Conservation (phyloP, 2,797 vertebrate genomes). For the Sciurus carolinensis region DNA sequence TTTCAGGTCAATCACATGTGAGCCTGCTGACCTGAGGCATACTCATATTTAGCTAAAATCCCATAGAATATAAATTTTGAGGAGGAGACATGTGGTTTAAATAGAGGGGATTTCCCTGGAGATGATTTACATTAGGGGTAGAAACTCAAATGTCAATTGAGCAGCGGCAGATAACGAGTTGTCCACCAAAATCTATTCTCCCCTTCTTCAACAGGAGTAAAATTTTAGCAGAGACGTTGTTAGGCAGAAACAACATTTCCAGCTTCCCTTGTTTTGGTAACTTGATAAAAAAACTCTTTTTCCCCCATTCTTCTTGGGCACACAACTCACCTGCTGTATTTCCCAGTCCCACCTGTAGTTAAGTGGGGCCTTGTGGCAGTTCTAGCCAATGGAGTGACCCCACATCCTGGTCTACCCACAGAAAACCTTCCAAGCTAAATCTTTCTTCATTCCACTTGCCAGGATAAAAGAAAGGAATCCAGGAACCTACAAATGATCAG, state of each 20-base stretch:
- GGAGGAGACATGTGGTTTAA: constrained; percentile 45
- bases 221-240: neutral
- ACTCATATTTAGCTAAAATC: constrained; percentile 44
- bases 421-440: neutral
- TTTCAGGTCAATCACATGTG: constrained; percentile 56
- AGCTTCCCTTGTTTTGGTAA: neutral
- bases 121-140: constrained; percentile 40
- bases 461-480: constrained; percentile 51
- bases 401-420: neutral
- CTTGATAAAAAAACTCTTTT: neutral
- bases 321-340: neutral
- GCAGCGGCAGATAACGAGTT: neutral
- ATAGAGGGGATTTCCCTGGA: neutral
- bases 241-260: neutral
- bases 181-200: constrained; percentile 16
- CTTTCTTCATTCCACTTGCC: neutral
- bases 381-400: neutral
- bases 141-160: neutral
- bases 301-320: neutral
- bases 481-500: neutral
- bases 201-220: neutral
- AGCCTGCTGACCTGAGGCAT: constrained; percentile 49
- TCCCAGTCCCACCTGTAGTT: neutral
- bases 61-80: constrained; percentile 53
- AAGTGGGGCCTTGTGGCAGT: neutral